A percentile compares a stretch with the other conserved stretches of the same genome.
phyloP scores from a whole-genome alignment of 2,888 invertebrate genomes.

The Drosophila melanosoma region DNA sequence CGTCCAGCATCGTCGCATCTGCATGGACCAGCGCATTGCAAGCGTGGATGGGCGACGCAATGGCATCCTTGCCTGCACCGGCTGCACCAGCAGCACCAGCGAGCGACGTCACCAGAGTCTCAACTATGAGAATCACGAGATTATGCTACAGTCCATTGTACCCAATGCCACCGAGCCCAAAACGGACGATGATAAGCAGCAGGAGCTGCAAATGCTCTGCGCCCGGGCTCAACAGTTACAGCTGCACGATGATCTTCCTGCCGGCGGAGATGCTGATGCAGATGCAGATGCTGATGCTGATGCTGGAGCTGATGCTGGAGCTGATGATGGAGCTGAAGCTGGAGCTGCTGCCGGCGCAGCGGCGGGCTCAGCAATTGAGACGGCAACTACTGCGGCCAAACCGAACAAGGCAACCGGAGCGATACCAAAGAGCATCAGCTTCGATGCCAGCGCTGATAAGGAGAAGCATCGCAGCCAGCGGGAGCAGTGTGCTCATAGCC shows the following conservation, averaged over 20 bases:
- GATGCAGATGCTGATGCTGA: not conserved
- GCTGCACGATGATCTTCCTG: constrained; percentile 56
- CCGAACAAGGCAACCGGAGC: constrained; percentile 90
- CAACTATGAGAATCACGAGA: constrained; percentile 85
- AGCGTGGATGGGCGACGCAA: constrained; percentile 84
- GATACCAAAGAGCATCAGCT: constrained; percentile 96
- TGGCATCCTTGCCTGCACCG: constrained; percentile 82
- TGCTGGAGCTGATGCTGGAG: constrained; percentile 2
- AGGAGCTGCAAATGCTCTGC: constrained; percentile 78
- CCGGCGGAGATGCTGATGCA: constrained; percentile 11
- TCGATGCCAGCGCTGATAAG: constrained; percentile 95
- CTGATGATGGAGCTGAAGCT: constrained; percentile 9
- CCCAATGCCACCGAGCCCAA: constrained; percentile 65
- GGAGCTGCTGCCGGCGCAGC: not conserved
- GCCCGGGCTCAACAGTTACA: constrained; percentile 80
- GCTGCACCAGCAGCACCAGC: constrained; percentile 11
- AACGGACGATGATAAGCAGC: constrained; percentile 82
- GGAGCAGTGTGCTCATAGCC: constrained; percentile 84
- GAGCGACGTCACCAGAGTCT: constrained; percentile 83
- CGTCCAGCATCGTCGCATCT: constrained; percentile 82
- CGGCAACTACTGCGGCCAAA: constrained; percentile 69
- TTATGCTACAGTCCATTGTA: constrained; percentile 70
- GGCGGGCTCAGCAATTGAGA: too few relatives aligned
- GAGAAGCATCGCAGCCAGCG: constrained; percentile 61
- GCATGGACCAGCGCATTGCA: constrained; percentile 82